Evolutionary conservation across 1,140 invertebrate species (phyloP).

Genomic region (Cepaea nemoralis): DNA sequence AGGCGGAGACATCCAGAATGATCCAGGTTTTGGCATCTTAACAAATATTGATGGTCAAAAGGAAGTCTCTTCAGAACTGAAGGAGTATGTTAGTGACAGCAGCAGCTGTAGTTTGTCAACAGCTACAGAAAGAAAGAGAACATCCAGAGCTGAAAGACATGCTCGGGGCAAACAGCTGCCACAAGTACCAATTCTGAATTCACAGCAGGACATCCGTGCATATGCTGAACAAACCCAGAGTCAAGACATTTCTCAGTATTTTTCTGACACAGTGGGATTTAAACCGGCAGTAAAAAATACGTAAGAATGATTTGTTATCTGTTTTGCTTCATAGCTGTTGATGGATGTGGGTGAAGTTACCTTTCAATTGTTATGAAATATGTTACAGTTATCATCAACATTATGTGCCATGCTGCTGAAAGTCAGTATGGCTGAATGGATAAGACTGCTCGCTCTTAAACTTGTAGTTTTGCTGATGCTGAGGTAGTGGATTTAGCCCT

Average conservation of each 20-base stretch:
- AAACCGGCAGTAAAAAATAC: not conserved
- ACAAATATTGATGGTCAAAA: not conserved
- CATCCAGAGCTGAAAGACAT: not conserved
- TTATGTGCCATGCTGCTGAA: too few relatives aligned
- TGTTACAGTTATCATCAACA: too few relatives aligned
- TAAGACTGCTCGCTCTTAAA: too few relatives aligned
- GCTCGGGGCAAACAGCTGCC: conserved; percentile 25
- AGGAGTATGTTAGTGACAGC: conserved; percentile 4
- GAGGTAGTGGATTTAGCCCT: too few relatives aligned
- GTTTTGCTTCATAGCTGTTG: too few relatives aligned
- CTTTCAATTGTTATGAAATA: too few relatives aligned
- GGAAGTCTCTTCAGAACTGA: not conserved
- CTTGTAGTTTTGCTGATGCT: too few relatives aligned
- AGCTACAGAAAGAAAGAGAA: not conserved
- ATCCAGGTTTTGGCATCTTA: not conserved
- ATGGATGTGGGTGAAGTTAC: too few relatives aligned
- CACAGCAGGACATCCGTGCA: not conserved
- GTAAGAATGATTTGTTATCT: conserved; percentile 16
- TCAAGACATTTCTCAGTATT: not conserved
- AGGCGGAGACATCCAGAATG: conserved; percentile 2
- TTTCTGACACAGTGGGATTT: not conserved
- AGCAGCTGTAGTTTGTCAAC: not conserved
- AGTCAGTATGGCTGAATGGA: too few relatives aligned
- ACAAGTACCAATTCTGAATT: not conserved
- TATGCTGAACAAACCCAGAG: not conserved